A percentile compares a stretch with the other conserved stretches of the same genome.
These are phyloP conservation scores for Ahaetulla prasina DNA, from an alignment of 2,113 vertebrate species.

Conservation along the genomic window DNA sequence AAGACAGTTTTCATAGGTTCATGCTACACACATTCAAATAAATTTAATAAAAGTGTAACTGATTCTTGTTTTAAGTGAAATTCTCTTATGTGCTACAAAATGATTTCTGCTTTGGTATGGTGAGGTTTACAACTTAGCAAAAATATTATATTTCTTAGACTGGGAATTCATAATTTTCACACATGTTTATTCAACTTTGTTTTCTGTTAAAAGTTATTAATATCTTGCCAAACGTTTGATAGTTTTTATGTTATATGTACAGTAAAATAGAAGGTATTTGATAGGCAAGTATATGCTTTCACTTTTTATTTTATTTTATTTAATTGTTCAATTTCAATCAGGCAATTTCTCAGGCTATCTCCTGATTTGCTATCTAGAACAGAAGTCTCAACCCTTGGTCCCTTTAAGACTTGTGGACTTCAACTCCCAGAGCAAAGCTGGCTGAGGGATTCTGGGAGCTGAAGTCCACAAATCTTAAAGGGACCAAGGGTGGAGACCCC, in stretches of 20 bases:
- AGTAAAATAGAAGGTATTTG: neutral
- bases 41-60: neutral
- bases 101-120: neutral
- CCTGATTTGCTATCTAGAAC: neutral
- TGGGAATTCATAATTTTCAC: neutral
- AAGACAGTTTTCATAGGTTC: neutral
- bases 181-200: neutral
- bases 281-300: neutral
- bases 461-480: no score
- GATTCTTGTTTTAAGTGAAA: neutral
- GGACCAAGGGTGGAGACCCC: no score
- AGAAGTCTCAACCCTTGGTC: no score
- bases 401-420: no score
- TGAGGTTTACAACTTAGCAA: neutral
- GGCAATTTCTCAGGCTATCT: neutral
- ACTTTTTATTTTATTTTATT: neutral
- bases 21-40: neutral
- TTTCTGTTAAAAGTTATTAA: neutral
- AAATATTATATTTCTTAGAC: neutral
- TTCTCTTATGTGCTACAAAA: neutral
- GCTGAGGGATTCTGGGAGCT: no score
- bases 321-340: neutral
- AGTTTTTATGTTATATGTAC: no score
- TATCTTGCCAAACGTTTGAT: no score
- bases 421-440: no score